phyloP scores from a whole-genome alignment of 2,113 vertebrate species.

The Nestor notabilis region DNA sequence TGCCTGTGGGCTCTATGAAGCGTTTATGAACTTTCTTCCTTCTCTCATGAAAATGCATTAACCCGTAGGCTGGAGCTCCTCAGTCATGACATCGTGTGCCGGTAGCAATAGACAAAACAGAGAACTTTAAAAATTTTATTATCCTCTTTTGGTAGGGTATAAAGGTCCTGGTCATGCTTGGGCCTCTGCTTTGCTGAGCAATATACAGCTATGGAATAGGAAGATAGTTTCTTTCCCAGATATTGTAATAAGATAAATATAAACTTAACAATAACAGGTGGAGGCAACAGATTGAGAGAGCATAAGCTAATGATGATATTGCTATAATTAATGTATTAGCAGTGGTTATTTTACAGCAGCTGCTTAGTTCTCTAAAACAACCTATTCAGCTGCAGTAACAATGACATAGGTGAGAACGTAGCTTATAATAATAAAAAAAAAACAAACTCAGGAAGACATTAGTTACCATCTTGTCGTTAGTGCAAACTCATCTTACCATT shows the following conservation, averaged over 20 bases:
- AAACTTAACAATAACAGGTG: slow-evolving; percentile 25
- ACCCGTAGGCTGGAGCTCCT: neutral
- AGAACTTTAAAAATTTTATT: neutral
- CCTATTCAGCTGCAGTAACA: neutral
- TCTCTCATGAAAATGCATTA: neutral
- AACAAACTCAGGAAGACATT: neutral
- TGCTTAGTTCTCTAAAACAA: slow-evolving; percentile 17
- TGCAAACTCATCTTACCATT: neutral
- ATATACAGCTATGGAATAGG: neutral
- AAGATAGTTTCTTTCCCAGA: neutral
- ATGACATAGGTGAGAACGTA: neutral
- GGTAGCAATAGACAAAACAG: neutral
- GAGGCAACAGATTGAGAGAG: slow-evolving; percentile 40
- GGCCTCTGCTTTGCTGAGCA: neutral
- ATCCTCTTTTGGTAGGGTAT: neutral
- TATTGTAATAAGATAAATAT: neutral
- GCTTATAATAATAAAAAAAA: neutral
- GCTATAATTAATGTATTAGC: slow-evolving; percentile 31
- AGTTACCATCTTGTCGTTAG: neutral
- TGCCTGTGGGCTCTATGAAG: neutral
- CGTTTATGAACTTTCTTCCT: neutral
- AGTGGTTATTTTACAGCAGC: slow-evolving; percentile 18
- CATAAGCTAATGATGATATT: slow-evolving; percentile 31
- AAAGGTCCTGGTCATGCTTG: neutral
- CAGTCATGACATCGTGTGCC: neutral